Conservation (phyloP, 2,113 vertebrate genomes). For the Charadrius vociferus region DNA sequence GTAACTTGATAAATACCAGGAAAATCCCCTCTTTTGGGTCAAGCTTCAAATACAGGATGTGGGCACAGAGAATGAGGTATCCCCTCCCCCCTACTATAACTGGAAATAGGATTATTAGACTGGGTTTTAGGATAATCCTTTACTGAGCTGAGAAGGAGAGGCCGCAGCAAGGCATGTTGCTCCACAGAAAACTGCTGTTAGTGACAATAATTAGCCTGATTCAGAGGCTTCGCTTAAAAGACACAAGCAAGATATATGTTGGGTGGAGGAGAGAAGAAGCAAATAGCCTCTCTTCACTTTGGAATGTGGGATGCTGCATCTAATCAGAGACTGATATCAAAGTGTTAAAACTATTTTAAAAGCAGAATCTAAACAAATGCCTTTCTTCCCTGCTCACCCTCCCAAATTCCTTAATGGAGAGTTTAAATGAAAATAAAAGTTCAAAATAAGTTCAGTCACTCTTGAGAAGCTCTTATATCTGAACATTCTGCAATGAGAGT, state of each 20-base stretch:
- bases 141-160: not conserved
- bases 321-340: conserved; percentile 39
- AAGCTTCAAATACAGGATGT: not conserved
- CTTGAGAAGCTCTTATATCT: conserved; percentile 55
- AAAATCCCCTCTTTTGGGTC: not conserved
- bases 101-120: not conserved
- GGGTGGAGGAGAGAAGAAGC: not conserved
- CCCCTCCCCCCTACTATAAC: not conserved
- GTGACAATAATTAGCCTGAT: conserved; percentile 33
- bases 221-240: not conserved
- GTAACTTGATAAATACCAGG: not conserved
- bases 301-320: not conserved
- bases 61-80: not conserved
- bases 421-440: conserved; percentile 76
- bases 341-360: conserved; percentile 69
- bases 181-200: conserved; percentile 7
- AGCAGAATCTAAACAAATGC: conserved; percentile 70
- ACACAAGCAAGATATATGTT: not conserved
- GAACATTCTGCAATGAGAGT: conserved; percentile 11
- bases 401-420: conserved; percentile 72
- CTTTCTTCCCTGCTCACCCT: conserved; percentile 55
- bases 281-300: conserved; percentile 21
- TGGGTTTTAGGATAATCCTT: not conserved
- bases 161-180: not conserved
- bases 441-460: conserved; percentile 77